Conservation (phyloP, 2,888 invertebrate species). For the Lypha dubia region DNA sequence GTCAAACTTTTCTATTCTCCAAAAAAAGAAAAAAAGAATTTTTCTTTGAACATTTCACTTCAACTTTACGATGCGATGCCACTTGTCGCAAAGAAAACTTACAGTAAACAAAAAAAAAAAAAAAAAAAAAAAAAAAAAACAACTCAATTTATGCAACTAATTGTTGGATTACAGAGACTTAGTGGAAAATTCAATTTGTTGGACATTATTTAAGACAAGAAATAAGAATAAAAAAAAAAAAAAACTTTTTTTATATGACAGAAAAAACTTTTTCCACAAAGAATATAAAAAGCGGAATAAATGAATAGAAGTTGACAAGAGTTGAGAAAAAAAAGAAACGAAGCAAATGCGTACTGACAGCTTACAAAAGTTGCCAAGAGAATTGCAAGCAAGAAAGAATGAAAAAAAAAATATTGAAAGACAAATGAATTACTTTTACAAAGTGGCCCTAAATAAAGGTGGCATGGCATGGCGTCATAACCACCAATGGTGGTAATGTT, state of each 20-base stretch:
- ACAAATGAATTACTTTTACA: conserved; percentile 65
- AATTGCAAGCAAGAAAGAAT: conserved; percentile 50
- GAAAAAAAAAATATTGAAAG: conserved; percentile 18
- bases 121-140: no score
- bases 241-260: conserved; percentile 71
- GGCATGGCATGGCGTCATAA: conserved; percentile 68
- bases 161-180: conserved; percentile 81
- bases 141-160: conserved; percentile 75
- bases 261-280: conserved; percentile 65
- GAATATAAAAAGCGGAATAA: conserved; percentile 43
- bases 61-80: conserved; percentile 64
- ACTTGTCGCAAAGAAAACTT: conserved; percentile 44
- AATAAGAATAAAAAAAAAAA: conserved; percentile 33
- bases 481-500: conserved; percentile 69
- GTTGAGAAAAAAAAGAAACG: conserved; percentile 27
- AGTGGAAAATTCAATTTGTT: conserved; percentile 78
- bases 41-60: conserved; percentile 39
- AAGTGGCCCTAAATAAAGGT: conserved; percentile 64
- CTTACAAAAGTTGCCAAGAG: conserved; percentile 71
- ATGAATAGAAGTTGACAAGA: conserved; percentile 28
- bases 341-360: conserved; percentile 74
- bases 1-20: conserved; percentile 72
- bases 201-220: conserved; percentile 62
- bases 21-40: conserved; percentile 1
- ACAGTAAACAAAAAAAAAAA: conserved; percentile 31